Percentiles rank a stretch among this genome's conserved stretches.
Evolutionary conservation across 2,113 vertebrate species (phyloP).

Genomic region (Chloropsis cyanopogon): DNA sequence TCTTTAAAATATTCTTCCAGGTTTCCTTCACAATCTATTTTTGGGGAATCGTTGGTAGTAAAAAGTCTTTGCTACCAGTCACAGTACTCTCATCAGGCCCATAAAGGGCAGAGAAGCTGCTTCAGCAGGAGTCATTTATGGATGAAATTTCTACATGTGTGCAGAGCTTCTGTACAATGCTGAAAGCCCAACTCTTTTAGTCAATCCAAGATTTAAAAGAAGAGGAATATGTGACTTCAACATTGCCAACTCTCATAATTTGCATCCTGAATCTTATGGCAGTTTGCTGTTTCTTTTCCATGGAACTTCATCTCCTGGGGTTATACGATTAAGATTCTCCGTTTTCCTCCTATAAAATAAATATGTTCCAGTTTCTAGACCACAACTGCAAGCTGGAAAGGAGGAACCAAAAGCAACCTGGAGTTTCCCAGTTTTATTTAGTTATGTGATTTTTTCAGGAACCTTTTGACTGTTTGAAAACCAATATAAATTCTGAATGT

Average conservation of each 20-base stretch:
- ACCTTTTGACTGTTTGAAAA: neutral
- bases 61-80: conserved; percentile 16
- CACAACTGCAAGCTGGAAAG: neutral
- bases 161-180: neutral
- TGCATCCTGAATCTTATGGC: neutral
- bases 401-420: neutral
- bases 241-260: neutral
- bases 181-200: neutral
- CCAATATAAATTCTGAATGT: neutral
- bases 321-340: neutral
- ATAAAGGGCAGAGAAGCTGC: conserved; percentile 43
- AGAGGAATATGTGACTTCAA: neutral
- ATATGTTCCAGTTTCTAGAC: conserved; percentile 3
- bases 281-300: conserved; percentile 1
- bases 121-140: conserved; percentile 46
- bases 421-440: neutral
- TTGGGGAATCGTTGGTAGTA: neutral
- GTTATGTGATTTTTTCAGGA: neutral
- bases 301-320: neutral
- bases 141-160: neutral
- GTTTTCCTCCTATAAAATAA: conserved; percentile 14
- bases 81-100: conserved; percentile 46
- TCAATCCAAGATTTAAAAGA: neutral
- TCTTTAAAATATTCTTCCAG: neutral
- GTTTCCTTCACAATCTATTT: neutral